Conservation (phyloP, 2,888 invertebrate species). For the Campoletis raptor region DNA sequence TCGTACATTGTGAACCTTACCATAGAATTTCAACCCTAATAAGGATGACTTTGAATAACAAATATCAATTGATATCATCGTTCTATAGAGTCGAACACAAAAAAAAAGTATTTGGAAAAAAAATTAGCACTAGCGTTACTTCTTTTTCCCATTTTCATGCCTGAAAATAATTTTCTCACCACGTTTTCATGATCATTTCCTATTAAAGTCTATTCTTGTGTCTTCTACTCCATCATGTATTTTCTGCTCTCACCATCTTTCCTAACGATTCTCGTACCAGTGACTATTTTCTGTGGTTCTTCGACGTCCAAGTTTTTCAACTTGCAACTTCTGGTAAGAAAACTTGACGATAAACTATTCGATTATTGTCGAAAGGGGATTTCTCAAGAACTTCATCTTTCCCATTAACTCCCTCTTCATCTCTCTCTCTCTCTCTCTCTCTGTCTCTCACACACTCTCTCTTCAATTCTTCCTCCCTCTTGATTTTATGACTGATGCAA, state of each 20-base stretch:
- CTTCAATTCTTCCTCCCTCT: neutral
- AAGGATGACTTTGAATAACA: neutral
- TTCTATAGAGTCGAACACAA: neutral
- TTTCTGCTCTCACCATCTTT: neutral
- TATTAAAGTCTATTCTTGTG: neutral
- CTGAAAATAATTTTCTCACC: neutral
- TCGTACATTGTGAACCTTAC: neutral
- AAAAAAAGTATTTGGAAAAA: neutral
- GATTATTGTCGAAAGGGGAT: slow-evolving; percentile 57
- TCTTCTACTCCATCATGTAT: neutral
- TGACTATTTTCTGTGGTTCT: neutral
- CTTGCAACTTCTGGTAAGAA: slow-evolving; percentile 48
- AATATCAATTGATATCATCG: neutral
- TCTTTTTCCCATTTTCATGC: neutral
- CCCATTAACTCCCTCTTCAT: neutral
- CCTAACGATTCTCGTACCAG: neutral
- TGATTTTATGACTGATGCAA: slow-evolving; percentile 36
- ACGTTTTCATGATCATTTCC: neutral
- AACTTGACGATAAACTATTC: slow-evolving; percentile 61
- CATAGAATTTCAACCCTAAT: neutral
- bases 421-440: neutral
- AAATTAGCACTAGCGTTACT: neutral
- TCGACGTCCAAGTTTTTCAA: slow-evolving; percentile 4
- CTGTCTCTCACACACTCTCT: neutral
- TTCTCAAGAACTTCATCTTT: slow-evolving; percentile 13